Evolutionary conservation across 2,888 invertebrate genomes (phyloP), one percentile per base, ranked within the genome.

Genomic region (Diplazon laetatorius): DNA sequence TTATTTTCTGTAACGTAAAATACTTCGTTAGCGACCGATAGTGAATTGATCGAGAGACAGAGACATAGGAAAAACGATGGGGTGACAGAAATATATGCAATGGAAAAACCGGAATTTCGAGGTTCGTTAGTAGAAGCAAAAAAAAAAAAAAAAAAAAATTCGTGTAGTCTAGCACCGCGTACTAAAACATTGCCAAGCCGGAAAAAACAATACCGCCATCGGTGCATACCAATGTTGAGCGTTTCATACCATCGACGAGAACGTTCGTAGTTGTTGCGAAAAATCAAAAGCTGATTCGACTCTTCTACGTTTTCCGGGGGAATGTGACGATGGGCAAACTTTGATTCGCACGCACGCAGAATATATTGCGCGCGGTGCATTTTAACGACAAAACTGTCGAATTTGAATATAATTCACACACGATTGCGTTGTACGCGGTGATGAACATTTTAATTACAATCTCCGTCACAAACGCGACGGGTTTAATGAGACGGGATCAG

Each of bases 91-190:
- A 20, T 9, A 22, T 25, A 39, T 18, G 10, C 10, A 20, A 35
- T 25, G 37, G 57, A 20, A 12, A 42, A 57, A 62, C 37, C 48
- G 48, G 62, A 57, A 39, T 25, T 50, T 25, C 37, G 14, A 16
- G 25, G 46, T 59, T 12, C 48, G 55, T 6, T 44, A 73, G 52
- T 16, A 70, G 44, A 39, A 65, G 70, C 52, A 25, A 39, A 71
- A n/a, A n/a, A n/a, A n/a, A n/a, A n/a, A n/a, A n/a, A n/a, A n/a
- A n/a, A n/a, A n/a, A n/a, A n/a, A 37, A 66, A 46, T 78, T 78
- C 78, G 78, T 75, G n/a, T 78, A 78, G 74, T 71, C 60, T 30
- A 52, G 48, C 35, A 55, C 65, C 22, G 66, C 18, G 46, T 62
- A 65, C 46, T 74, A 62, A 74, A 66, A 66, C 37, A 48, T 55